phyloP scores from a whole-genome alignment of 2,797 vertebrate species.

The Tachyglossus aculeatus region DNA sequence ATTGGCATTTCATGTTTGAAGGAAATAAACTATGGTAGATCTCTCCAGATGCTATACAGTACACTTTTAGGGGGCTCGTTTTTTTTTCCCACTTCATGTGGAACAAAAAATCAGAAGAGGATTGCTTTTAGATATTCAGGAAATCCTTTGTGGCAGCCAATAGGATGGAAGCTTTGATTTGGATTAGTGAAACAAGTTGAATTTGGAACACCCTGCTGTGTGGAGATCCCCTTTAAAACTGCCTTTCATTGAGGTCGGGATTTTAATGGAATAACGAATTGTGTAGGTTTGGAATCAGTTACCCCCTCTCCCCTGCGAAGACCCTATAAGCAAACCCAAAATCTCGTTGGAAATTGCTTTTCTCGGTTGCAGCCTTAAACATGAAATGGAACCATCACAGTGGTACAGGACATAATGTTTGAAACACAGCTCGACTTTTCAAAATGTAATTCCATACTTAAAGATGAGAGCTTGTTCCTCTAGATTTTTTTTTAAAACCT shows the following conservation, averaged over 20 bases:
- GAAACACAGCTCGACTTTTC: too few relatives aligned
- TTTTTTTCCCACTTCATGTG: not conserved
- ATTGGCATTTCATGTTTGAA: conserved; percentile 11
- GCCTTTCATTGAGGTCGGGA: conserved; percentile 31
- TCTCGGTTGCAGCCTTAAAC: conserved; percentile 33
- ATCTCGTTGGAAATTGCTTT: conserved; percentile 43
- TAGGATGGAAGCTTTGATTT: conserved; percentile 21
- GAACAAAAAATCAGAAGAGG: conserved; percentile 29
- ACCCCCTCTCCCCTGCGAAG: too few relatives aligned
- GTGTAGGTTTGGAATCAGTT: conserved; percentile 34
- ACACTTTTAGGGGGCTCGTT: conserved; percentile 32
- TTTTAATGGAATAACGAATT: conserved; percentile 48
- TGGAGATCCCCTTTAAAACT: conserved; percentile 50
- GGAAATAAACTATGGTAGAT: not conserved
- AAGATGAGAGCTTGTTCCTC: too few relatives aligned
- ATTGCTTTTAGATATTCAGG: conserved; percentile 22
- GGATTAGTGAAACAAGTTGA: conserved; percentile 40
- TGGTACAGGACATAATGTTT: too few relatives aligned
- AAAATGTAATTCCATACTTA: too few relatives aligned
- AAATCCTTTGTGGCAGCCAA: conserved; percentile 33
- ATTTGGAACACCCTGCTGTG: conserved; percentile 18
- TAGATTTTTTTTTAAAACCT: not conserved
- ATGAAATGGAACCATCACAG: too few relatives aligned
- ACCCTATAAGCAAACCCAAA: conserved; percentile 27
- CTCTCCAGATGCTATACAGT: not conserved